phyloP scores from a whole-genome alignment of 2,113 vertebrate genomes.

The Macrotis lagotis region DNA sequence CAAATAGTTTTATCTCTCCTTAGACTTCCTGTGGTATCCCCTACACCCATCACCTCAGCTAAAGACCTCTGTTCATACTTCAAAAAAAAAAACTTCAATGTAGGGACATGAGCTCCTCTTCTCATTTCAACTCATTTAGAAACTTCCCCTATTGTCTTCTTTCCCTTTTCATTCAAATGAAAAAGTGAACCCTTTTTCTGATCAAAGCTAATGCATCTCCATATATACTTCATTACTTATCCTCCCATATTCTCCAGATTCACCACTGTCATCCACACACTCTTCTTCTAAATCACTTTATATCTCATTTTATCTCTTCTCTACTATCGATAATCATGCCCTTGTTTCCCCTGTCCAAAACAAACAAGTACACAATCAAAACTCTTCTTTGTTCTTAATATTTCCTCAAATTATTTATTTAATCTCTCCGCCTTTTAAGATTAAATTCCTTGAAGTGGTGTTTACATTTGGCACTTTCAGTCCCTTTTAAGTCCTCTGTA shows the following conservation, averaged over 20 bases:
- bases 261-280: not conserved
- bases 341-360: not conserved
- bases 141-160: not conserved
- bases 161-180: not conserved
- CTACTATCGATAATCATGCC: not conserved
- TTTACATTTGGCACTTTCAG: not conserved
- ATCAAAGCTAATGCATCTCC: not conserved
- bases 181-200: not conserved
- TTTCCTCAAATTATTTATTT: not conserved
- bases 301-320: not conserved
- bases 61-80: too few relatives aligned
- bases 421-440: not conserved
- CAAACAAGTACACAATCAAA: not conserved
- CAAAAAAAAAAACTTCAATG: too few relatives aligned
- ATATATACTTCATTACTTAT: not conserved
- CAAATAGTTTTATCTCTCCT: too few relatives aligned
- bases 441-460: not conserved
- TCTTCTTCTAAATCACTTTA: not conserved
- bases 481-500: not conserved
- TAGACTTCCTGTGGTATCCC: too few relatives aligned
- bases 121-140: not conserved
- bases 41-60: too few relatives aligned
- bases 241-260: not conserved
- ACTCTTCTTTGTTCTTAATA: not conserved
- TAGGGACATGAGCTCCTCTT: too few relatives aligned